phyloP scores from a whole-genome alignment of 1,140 invertebrate species.

The Bathynomus jamesi region DNA sequence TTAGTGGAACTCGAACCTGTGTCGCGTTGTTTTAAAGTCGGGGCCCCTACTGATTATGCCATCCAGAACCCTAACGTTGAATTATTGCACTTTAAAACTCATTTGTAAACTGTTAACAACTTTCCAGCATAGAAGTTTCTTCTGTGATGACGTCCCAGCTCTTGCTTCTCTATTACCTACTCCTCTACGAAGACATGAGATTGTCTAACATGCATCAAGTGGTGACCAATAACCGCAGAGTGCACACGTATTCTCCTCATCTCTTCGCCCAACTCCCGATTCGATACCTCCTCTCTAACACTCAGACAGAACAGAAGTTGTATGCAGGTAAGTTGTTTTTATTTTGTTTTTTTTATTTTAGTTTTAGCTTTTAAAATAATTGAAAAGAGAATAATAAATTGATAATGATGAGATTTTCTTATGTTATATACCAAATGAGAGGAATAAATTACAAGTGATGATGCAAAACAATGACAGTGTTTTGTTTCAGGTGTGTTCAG shows the following conservation, averaged over 20 bases:
- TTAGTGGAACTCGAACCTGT: too few species aligned
- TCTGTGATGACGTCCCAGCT: conserved; percentile 69
- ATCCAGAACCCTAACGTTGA: too few species aligned
- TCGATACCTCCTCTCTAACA: conserved; percentile 86
- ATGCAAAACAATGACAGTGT: too few species aligned
- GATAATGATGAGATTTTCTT: too few species aligned
- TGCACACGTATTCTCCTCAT: conserved; percentile 78
- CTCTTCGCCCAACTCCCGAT: conserved; percentile 87
- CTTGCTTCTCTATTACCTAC: conserved; percentile 80
- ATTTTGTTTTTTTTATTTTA: conserved; percentile 41
- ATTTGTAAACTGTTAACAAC: background rate
- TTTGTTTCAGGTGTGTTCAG: conserved; percentile 70
- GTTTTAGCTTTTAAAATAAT: too few species aligned
- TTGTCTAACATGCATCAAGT: conserved; percentile 67
- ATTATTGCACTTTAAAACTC: too few species aligned
- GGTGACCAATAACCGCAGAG: conserved; percentile 57
- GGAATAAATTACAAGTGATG: too few species aligned
- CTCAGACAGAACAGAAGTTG: conserved; percentile 80
- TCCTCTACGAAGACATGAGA: conserved; percentile 86
- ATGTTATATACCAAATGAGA: too few species aligned
- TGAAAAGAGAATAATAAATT: too few species aligned
- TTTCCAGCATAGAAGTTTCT: conserved; percentile 9
- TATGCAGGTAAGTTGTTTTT: conserved; percentile 54
- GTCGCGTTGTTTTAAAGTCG: too few species aligned
- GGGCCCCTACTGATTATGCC: too few species aligned